Percentiles rank a stretch among this genome's conserved stretches.
These are phyloP conservation scores for Drosophila mimetica DNA, from an alignment of 2,888 invertebrate genomes.

Conservation along the genomic window DNA sequence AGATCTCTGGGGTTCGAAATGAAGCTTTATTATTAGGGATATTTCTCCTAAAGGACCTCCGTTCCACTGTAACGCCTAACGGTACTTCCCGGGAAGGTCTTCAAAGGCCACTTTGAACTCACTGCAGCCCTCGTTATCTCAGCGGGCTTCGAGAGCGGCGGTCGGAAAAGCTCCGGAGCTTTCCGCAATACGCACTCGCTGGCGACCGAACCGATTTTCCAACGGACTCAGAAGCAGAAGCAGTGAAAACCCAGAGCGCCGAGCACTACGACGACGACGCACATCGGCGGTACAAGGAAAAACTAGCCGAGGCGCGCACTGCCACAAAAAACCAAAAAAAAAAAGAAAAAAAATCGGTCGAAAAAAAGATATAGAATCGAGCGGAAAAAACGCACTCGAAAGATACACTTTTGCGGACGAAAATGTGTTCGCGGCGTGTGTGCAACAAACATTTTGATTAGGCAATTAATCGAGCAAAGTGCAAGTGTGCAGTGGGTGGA, in stretches of 20 bases:
- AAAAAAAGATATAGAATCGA: conserved; percentile 24
- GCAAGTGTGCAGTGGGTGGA: conserved; percentile 77
- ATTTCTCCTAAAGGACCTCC: neutral
- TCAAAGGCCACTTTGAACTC: conserved; percentile 7
- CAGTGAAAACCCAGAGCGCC: conserved; percentile 66
- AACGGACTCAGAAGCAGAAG: conserved; percentile 61
- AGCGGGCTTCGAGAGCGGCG: conserved; percentile 26
- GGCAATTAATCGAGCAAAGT: conserved; percentile 79
- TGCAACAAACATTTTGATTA: conserved; percentile 69
- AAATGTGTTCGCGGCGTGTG: conserved; percentile 67
- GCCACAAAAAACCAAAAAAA: conserved; percentile 32
- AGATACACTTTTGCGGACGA: conserved; percentile 54
- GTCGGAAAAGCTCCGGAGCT: conserved; percentile 50
- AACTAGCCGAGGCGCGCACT: conserved; percentile 58
- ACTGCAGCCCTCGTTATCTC: conserved; percentile 68
- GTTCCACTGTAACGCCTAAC: conserved; percentile 3
- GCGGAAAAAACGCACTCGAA: conserved; percentile 33
- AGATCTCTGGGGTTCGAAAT: neutral
- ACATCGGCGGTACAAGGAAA: conserved; percentile 68
- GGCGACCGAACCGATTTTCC: conserved; percentile 70
- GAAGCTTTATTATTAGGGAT: neutral
- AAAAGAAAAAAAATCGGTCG: conserved; percentile 7
- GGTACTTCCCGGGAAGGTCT: neutral
- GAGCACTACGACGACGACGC: conserved; percentile 65
- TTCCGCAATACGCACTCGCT: conserved; percentile 44